Evolutionary conservation across 2,113 vertebrate species (phyloP), one percentile per base, ranked within the genome.

Genomic region (Pogona vitticeps): DNA sequence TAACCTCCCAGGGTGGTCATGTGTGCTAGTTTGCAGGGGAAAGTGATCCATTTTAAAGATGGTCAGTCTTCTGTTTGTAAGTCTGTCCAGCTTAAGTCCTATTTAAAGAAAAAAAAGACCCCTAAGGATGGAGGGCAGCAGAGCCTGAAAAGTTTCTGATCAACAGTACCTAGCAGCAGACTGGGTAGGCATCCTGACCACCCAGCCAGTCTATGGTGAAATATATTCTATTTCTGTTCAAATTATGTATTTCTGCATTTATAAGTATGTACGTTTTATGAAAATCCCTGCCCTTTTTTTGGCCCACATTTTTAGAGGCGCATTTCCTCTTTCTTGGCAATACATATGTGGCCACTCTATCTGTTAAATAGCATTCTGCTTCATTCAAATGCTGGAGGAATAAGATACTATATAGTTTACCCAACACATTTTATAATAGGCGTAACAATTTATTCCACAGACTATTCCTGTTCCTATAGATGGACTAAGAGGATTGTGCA

Each of bases 401-500:
- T 40, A 76, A 71, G 82, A 91, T 67, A 61, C 28, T 72, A 70
- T 84, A 72, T 68, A 88, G 88, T 86, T 52, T 91, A 91, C 81
- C 40, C 58, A 90, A 40, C 46, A 58, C 73, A 31, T 87, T 84
- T 89, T 68, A 80, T 78, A 89, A 82, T 78, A 91, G 79, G 93
- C 59, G 86, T 85, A 91, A 84, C 23, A 56, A 65, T 85, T 93
- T 20, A 72, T 90, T 83, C 85, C 78, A 70, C 18, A 58, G 78
- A 63, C 28, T 88, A 23, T 23, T 91, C 86, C 52, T 67, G 26
- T 61, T 92, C 83, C 13, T 78, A 81, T 61, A 85, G 83, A 36
- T 71, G 88, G 56, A 23, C 70, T 73, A 80, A 85, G 88, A 88
- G 82, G 83, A 84, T 88, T 93, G 91, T 95, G 92, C 87, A 88